Evolutionary conservation across 2,888 invertebrate genomes (phyloP), one percentile per base, ranked within the genome.

Genomic region (Napeogenes inachia): DNA sequence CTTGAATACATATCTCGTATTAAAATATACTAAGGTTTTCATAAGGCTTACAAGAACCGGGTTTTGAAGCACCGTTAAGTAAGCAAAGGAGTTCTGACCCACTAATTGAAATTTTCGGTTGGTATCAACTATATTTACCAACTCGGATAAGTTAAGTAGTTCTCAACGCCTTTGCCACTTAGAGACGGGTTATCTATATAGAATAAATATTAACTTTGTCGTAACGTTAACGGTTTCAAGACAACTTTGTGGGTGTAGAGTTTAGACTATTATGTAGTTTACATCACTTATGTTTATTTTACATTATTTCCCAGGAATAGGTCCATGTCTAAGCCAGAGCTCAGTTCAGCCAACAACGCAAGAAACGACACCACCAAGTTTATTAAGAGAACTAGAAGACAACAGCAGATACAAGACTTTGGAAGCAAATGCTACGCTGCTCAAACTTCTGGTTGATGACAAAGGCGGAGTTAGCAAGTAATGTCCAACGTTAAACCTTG

Each of bases 401-500:
- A 91, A 89, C 75, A 88, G 89, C 64, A 81, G 89, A 56, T 91
- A 91, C 74, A 91, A 90, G 70, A 90, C 90, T 33, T 70, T 90
- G 61, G 87, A 89, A 69, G 90, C 88, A 10, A 91, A 91, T 68
- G 87, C 85, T 3, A 89, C 91, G 0, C 80, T 91, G 35, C 70
- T 90, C 12, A 89, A 88, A 63, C 79, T 90, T 4, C 75, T 91
- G 55, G 89, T 89, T 10, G 83, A 88, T 63, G 83, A 87, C 59
- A 88, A 89, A 69, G 84, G 84, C 75, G 90, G 90, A 61, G 89
- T 90, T 6, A 89, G 87, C 81, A 87, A 84, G 89, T 89, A 75
- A 58, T 12, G 10, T 42, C 21, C 21, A 21, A 21, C 1, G 21
- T 21, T 21, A 21, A 21, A 1, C 21, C 21, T 21, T 21, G 21